These are phyloP conservation scores for Adrianichthys oophorus DNA, from an alignment of 2,797 vertebrate species.

Conservation along the genomic window DNA sequence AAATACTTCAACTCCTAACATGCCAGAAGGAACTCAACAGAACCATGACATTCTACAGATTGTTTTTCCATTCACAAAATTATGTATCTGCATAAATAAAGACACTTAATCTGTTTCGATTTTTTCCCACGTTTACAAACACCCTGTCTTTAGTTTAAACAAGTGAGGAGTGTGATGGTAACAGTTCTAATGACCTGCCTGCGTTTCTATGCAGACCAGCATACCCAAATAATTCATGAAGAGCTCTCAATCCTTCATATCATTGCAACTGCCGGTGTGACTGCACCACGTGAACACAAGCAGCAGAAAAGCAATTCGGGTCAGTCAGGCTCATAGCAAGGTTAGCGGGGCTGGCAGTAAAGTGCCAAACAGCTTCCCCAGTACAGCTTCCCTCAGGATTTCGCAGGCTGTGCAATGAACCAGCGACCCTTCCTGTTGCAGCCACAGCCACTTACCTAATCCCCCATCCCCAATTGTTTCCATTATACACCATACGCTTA, in stretches of 20 bases:
- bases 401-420: slow-evolving; percentile 58
- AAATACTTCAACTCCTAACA: no score
- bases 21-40: no score
- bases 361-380: slow-evolving; percentile 39
- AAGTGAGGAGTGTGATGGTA: no score
- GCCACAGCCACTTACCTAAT: slow-evolving; percentile 65
- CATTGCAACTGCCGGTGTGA: slow-evolving; percentile 9
- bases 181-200: not conserved
- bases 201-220: not conserved
- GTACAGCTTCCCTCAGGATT: slow-evolving; percentile 54
- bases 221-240: slow-evolving; percentile 4
- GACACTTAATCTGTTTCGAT: no score
- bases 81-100: no score
- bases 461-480: slow-evolving; percentile 44
- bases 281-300: slow-evolving; percentile 39
- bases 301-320: slow-evolving; percentile 54
- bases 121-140: no score
- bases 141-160: no score
- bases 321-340: slow-evolving; percentile 45
- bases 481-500: slow-evolving; percentile 51
- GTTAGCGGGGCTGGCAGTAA: slow-evolving; percentile 37
- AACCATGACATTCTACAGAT: no score
- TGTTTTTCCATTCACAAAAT: no score
- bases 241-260: slow-evolving; percentile 19
- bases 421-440: slow-evolving; percentile 54